phyloP scores from a whole-genome alignment of 2,888 invertebrate species.

The Leucophenga montana region DNA sequence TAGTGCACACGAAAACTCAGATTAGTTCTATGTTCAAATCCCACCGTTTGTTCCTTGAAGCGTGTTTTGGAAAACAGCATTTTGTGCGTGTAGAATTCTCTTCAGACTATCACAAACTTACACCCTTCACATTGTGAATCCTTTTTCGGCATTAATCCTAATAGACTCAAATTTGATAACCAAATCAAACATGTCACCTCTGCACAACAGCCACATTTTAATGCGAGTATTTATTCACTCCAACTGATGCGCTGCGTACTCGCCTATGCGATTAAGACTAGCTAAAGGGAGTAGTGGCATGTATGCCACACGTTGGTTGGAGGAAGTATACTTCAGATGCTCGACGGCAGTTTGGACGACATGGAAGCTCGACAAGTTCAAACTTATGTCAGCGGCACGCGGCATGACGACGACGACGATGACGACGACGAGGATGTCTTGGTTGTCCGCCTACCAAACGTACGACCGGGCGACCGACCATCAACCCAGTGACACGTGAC shows the following conservation, averaged over 20 bases:
- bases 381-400: conserved; percentile 65
- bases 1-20: too few relatives aligned
- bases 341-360: conserved; percentile 20
- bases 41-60: too few relatives aligned
- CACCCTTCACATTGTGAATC: background rate
- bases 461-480: background rate
- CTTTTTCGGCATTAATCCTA: conserved; percentile 35
- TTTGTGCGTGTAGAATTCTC: too few relatives aligned
- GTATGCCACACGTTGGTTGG: background rate
- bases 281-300: background rate
- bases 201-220: conserved; percentile 2
- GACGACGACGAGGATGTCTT: background rate
- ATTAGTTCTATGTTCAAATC: too few relatives aligned
- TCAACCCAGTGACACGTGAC: conserved; percentile 54
- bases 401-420: conserved; percentile 35
- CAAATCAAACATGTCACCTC: conserved; percentile 54
- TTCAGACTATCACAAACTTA: too few relatives aligned
- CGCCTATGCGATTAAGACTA: conserved; percentile 5
- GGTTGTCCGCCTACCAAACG: background rate
- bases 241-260: background rate
- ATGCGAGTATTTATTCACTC: conserved; percentile 8
- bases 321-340: background rate
- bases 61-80: too few relatives aligned
- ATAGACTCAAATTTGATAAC: conserved; percentile 61
- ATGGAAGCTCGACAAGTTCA: conserved; percentile 44